phyloP scores from a whole-genome alignment of 2,797 vertebrate genomes.

The Epinephelus malabaricus region DNA sequence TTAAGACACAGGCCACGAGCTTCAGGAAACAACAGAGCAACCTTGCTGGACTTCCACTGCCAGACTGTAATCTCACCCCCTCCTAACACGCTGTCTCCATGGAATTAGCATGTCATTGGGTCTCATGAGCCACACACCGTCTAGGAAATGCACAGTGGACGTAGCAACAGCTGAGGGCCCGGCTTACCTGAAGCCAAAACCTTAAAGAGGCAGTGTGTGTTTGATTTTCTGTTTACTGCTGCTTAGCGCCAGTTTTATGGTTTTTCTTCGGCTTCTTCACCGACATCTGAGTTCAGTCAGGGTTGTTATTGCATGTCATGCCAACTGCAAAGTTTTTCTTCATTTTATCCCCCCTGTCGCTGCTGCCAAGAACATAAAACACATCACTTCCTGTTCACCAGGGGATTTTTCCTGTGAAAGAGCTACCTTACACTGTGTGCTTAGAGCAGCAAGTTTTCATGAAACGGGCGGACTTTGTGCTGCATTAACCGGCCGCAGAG shows the following conservation, averaged over 20 bases:
- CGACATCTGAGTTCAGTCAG: slow-evolving; percentile 6
- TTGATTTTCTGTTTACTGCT: background rate
- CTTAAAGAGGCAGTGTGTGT: slow-evolving; percentile 32
- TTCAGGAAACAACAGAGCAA: slow-evolving; percentile 71
- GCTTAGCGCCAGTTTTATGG: background rate
- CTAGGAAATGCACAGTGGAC: slow-evolving; percentile 34
- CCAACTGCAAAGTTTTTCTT: slow-evolving; percentile 12
- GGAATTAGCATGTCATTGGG: slow-evolving; percentile 68
- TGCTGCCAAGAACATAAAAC: slow-evolving; percentile 51
- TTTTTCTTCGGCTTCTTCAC: slow-evolving; percentile 4
- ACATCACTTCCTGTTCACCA: slow-evolving; percentile 30
- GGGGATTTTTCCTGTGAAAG: slow-evolving; percentile 34
- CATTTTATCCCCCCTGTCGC: slow-evolving; percentile 12
- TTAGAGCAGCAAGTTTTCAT: slow-evolving; percentile 49
- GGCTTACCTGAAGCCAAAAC: slow-evolving; percentile 23
- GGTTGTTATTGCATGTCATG: background rate
- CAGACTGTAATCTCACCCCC: slow-evolving; percentile 66
- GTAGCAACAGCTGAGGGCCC: too few relatives aligned
- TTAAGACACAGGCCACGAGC: slow-evolving; percentile 72
- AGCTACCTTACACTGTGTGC: slow-evolving; percentile 32
- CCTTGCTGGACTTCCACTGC: slow-evolving; percentile 54
- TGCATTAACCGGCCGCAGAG: slow-evolving; percentile 23
- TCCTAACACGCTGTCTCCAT: slow-evolving; percentile 38
- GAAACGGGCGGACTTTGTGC: slow-evolving; percentile 23
- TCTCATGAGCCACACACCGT: slow-evolving; percentile 42